These are phyloP conservation scores for Exephanes ischioxanthus DNA, from an alignment of 2,888 invertebrate species.

Conservation along the genomic window DNA sequence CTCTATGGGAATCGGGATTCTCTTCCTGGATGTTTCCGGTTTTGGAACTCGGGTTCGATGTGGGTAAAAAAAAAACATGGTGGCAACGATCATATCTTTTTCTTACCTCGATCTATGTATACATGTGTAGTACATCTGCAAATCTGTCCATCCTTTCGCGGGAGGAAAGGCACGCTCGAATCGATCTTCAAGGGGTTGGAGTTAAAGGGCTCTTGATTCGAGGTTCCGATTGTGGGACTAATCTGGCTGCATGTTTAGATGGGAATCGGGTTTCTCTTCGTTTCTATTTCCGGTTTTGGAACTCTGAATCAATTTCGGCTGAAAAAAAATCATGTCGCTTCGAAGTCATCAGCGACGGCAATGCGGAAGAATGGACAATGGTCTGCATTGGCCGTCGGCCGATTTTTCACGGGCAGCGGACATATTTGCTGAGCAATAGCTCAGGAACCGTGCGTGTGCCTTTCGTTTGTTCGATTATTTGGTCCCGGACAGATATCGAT, in stretches of 20 bases:
- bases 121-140: neutral
- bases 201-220: neutral
- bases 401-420: neutral
- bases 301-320: too few species aligned
- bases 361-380: neutral
- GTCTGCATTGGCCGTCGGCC: neutral
- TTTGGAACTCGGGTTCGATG: too few species aligned
- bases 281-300: too few species aligned
- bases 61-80: too few species aligned
- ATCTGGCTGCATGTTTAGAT: too few species aligned
- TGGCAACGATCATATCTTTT: neutral
- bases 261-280: neutral
- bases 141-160: slow-evolving; percentile 31
- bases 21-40: neutral
- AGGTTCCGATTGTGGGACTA: neutral
- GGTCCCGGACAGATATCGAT: neutral
- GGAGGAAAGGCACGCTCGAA: neutral
- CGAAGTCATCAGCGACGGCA: neutral
- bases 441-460: neutral
- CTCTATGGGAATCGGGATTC: neutral
- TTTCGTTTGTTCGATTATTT: neutral
- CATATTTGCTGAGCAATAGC: neutral
- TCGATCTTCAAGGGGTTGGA: neutral
- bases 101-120: neutral
- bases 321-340: too few species aligned